Evolutionary conservation across 2,797 vertebrate species (phyloP), one percentile per base, ranked within the genome.

Genomic region (Sebastes umbrosus): DNA sequence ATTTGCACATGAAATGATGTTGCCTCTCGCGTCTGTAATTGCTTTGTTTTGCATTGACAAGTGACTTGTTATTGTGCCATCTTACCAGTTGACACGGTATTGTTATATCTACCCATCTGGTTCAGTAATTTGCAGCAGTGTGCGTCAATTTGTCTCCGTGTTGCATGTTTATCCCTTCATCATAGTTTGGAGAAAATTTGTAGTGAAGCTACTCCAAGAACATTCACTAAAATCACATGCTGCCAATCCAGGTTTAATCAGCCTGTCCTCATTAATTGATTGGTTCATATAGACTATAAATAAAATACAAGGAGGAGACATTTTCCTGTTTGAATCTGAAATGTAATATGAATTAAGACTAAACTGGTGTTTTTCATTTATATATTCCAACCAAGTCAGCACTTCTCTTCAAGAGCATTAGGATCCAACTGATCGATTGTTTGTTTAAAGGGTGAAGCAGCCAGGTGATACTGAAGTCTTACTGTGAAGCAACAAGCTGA

Each of bases 1-100:
- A 86, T 86, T 90, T 83, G 75, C 87, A 86, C 77, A 86, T 65
- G 67, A 85, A 91, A 77, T 75, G 73, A 62, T 62, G 55, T 20
- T 57, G 50, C 77, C 75, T 86, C 57, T 79, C 29, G 57, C 52
- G 73, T 71, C 60, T 75, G 62, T 69, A 82, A 78, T 78, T 74
- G 69, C 84, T 70, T 59, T 84, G 70, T 74, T 83, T 83, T n/a
- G 25, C 80, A 77, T 20, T 43, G 75, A 80, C 79, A 57, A 78
- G 77, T 50, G 65, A 71, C 74, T 74, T 65, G 22, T 83, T 79
- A 55, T 31, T 22, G 75, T 65, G 70, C 50, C 10, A 69, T 69
- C 39, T 82, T 43, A 25, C 25, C 29, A 29, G 60, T 22, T 75
- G 62, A 69, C 36, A 46, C 24, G 3, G 31, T 63, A 71, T 63